phyloP scores from a whole-genome alignment of 2,113 vertebrate species.

The Platycercus adscitus region DNA sequence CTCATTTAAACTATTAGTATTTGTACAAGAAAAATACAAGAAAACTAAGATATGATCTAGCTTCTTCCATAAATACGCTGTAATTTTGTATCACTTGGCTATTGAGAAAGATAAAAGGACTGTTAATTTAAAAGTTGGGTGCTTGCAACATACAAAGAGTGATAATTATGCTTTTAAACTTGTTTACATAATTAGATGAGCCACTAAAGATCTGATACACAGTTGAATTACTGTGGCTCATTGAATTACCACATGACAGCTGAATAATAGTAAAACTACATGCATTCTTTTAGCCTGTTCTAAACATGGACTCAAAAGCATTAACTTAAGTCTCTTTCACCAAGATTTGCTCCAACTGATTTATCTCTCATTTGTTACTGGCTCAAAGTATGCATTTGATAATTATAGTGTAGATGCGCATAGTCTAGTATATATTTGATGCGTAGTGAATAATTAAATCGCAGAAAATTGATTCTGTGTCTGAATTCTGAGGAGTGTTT shows the following conservation, averaged over 20 bases:
- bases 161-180: background rate
- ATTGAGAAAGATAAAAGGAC: background rate
- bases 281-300: background rate
- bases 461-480: background rate
- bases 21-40: background rate
- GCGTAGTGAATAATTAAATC: background rate
- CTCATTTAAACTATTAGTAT: background rate
- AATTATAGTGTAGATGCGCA: background rate
- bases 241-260: background rate
- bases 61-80: background rate
- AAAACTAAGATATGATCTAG: background rate
- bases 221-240: background rate
- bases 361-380: background rate
- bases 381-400: background rate
- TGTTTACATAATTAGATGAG: background rate
- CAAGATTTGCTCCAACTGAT: background rate
- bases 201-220: background rate
- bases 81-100: background rate
- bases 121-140: background rate
- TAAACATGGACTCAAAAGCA: background rate
- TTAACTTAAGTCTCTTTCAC: background rate
- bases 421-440: background rate
- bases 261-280: background rate
- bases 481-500: background rate
- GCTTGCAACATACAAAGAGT: background rate